Base-by-base conservation (phyloP, 2,113 vertebrate species). In the Oncorhynchus keta region DNA sequence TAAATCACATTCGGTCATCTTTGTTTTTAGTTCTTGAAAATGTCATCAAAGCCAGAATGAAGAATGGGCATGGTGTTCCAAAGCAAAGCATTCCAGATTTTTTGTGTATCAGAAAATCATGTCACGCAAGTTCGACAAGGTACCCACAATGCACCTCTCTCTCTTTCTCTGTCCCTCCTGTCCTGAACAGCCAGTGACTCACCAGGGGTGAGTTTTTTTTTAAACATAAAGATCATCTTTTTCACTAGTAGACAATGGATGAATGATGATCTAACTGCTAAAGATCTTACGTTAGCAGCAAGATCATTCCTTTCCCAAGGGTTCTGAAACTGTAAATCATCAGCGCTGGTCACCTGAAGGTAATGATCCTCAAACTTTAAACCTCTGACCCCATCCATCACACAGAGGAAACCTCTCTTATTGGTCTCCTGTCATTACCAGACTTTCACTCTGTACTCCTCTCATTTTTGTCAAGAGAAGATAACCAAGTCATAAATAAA, bases 321-420 rank as follows among this genome's bases (percentile, higher is more conserved):
- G 82, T 83, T 48, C 49, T 83, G 79, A 82, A 90, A 90, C 86
- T 85, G 87, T 91, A 91, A 90, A 92, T 79, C 86, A 76, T 82
- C 77, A 85, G 74, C 74, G 72, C 74, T 16, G n/a, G 85, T 77
- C 77, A 86, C 80, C 78, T 70, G 3, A 78, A 78, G 81, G 78
- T 81, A 80, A 86, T 45, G 74, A 83, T 85, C 87, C 86, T 89
- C 80, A 88, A 85, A 69, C 86, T 84, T 18, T 86, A 76, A 76
- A 91, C 77, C 90, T 81, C 72, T 78, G 81, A 90, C 79, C 76
- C 83, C 28, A 3, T 9, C 59, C 72, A 73, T 28, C 45, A 45
- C 84, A 87, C 88, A 87, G 75, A 59, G 89, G 79, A 86, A 85
- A 85, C 62, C 18, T n/a, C 32, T 48, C 67, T 79, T 81, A 74